phyloP scores from a whole-genome alignment of 2,113 vertebrate genomes.

The Redunca redunca region DNA sequence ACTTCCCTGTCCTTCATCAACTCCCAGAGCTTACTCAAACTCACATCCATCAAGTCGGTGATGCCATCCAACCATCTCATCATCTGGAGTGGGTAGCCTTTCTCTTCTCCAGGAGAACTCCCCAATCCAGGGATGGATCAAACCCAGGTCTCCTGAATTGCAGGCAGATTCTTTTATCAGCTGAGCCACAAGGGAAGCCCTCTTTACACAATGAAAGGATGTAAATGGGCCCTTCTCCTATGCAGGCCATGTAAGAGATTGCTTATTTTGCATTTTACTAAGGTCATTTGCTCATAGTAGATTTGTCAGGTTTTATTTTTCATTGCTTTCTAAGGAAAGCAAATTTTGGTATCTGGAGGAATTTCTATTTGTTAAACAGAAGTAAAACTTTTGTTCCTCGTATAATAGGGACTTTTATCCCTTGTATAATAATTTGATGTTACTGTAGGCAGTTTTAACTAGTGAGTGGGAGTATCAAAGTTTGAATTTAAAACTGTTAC shows the following conservation, averaged over 20 bases:
- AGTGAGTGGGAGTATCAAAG: not conserved
- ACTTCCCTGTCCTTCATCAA: not conserved
- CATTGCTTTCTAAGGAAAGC: not conserved
- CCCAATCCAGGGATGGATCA: accelerated
- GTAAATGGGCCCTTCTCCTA: not conserved
- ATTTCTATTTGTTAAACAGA: not conserved
- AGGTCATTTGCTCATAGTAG: not conserved
- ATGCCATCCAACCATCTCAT: not conserved
- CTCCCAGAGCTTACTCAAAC: not conserved
- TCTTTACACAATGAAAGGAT: not conserved
- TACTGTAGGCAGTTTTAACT: not conserved
- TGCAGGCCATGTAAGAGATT: not conserved
- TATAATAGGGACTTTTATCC: not conserved
- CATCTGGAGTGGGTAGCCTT: not conserved
- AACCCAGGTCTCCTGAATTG: not conserved
- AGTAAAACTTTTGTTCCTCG: not conserved
- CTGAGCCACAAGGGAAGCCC: not conserved
- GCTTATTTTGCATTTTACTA: not conserved
- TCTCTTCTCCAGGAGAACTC: not conserved
- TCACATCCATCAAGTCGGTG: not conserved
- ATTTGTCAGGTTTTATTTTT: not conserved
- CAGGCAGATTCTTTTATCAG: not conserved
- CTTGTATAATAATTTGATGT: not conserved
- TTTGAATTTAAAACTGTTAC: not conserved
- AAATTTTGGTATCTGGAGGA: not conserved